Conservation (phyloP, 2,888 invertebrate species). For the Platerodrilus igneus region DNA sequence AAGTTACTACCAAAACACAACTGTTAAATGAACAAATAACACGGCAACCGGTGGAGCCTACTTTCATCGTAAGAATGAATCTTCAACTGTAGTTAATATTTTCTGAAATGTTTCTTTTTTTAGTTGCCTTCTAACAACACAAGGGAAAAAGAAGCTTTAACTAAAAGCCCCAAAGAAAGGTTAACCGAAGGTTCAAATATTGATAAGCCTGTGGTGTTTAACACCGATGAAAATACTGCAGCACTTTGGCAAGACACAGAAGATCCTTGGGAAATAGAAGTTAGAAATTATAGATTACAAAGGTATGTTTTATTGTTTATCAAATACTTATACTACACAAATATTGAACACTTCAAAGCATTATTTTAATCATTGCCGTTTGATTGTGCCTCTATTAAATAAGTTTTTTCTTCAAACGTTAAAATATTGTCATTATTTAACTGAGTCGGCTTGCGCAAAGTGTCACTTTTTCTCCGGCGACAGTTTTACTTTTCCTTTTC, state of each 20-base stretch:
- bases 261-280: slow-evolving; percentile 54
- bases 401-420: no score
- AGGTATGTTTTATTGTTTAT: no score
- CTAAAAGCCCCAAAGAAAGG: slow-evolving; percentile 3
- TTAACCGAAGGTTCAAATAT: slow-evolving; percentile 11
- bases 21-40: background rate
- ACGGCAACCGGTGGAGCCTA: background rate
- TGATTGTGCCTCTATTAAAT: no score
- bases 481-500: no score
- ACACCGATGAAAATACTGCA: no score
- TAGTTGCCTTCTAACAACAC: slow-evolving; percentile 16
- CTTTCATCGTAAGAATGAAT: slow-evolving; percentile 16
- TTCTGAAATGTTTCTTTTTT: slow-evolving; percentile 2
- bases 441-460: no score
- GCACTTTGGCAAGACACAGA: slow-evolving; percentile 43
- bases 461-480: no score
- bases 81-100: background rate
- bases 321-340: no score
- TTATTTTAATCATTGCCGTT: no score
- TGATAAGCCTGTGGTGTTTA: slow-evolving; percentile 28
- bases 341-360: no score
- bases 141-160: slow-evolving; percentile 32
- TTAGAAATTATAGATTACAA: slow-evolving; percentile 52
- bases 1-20: slow-evolving; percentile 7
- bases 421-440: no score